Evolutionary conservation across 2,797 vertebrate genomes (phyloP).

Genomic region (Enteromius radiatus): DNA sequence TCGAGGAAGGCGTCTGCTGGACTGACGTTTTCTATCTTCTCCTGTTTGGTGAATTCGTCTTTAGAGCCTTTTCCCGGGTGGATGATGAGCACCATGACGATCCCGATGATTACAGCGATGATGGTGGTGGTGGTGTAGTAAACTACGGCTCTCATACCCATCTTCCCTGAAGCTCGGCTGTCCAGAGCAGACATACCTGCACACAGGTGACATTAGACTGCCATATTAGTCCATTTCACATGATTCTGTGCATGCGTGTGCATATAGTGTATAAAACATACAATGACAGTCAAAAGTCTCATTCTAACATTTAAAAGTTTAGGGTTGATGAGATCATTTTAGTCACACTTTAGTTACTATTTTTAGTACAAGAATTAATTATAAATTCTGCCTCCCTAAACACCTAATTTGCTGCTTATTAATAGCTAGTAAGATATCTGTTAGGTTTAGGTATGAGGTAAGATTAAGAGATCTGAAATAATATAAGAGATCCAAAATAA

Average conservation of each 20-base stretch:
- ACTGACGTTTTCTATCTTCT: constrained; percentile 88
- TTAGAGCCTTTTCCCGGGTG: constrained; percentile 93
- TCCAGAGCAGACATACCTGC: constrained; percentile 95
- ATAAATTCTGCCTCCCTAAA: neutral
- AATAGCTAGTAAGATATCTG: neutral
- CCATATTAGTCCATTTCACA: neutral
- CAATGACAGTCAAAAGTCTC: neutral
- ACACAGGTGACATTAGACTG: constrained; percentile 1
- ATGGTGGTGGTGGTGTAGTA: constrained; percentile 97
- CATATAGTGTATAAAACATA: neutral
- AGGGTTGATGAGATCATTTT: neutral
- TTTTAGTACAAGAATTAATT: neutral
- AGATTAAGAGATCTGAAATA: neutral
- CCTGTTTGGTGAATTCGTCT: constrained; percentile 88
- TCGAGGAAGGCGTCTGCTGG: constrained; percentile 96
- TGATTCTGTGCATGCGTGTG: constrained; percentile 6
- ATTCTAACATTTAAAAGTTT: neutral
- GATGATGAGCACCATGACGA: constrained; percentile 94
- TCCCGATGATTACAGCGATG: constrained; percentile 95
- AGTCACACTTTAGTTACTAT: neutral
- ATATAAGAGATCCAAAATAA: neutral
- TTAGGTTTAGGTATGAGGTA: neutral
- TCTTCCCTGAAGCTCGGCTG: constrained; percentile 93
- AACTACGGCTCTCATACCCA: constrained; percentile 92
- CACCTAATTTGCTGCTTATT: neutral